Percentiles rank a stretch among this genome's conserved stretches.
These are phyloP conservation scores for Ceratothoa steindachneri DNA, from an alignment of 2,888 invertebrate species.

Conservation along the genomic window DNA sequence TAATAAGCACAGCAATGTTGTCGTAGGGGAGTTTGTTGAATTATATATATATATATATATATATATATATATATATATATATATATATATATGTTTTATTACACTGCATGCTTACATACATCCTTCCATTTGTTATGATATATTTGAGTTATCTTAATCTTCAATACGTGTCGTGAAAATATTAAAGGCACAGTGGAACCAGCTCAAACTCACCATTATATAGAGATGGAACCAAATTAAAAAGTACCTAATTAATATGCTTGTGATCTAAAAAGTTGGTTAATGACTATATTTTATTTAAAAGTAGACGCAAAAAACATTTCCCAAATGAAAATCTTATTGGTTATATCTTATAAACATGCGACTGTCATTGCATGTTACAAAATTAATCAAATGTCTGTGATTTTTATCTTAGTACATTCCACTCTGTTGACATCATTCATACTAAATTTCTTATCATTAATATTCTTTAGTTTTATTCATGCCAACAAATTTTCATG, in stretches of 20 bases:
- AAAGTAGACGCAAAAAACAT: too few species aligned
- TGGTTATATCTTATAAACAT: neutral
- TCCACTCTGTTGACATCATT: neutral
- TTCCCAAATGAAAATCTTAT: too few species aligned
- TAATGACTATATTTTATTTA: too few species aligned
- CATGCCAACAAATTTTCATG: neutral
- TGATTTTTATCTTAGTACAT: conserved; percentile 12
- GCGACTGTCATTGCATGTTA: neutral
- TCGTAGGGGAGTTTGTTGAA: neutral
- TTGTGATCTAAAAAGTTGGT: too few species aligned
- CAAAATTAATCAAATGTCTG: conserved; percentile 8
- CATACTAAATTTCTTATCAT: neutral
- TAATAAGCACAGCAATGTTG: conserved; percentile 3
- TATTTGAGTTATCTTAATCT: too few species aligned
- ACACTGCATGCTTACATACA: conserved; percentile 28
- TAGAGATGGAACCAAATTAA: too few species aligned
- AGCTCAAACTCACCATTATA: too few species aligned
- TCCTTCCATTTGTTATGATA: conserved; percentile 28
- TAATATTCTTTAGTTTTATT: neutral
- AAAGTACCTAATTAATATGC: too few species aligned
- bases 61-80: conserved; percentile 19
- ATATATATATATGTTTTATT: conserved; percentile 19
- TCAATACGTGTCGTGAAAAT: too few species aligned
- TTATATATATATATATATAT: conserved; percentile 16
- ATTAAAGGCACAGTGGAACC: too few species aligned